Base-by-base conservation (phyloP, 2,888 invertebrate genomes). In the Salticus scenicus region DNA sequence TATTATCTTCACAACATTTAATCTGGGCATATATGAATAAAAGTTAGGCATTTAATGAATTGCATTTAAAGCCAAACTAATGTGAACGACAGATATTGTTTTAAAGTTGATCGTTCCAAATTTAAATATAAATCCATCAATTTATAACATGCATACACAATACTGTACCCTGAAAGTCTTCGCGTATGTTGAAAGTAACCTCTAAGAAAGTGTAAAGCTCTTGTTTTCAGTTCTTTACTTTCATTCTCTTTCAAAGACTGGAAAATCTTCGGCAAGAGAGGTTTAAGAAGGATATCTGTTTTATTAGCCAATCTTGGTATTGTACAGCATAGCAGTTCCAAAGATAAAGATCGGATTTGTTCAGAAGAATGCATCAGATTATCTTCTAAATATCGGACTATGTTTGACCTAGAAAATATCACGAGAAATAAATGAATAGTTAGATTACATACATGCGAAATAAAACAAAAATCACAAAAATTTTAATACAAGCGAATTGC, bases 181-280 rank as follows among this genome's bases (percentile, higher is more conserved):
- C 47, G 41, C 2, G 83, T 72, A 17, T 67, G 28, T 2, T 51
- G 63, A 0, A 51, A 24, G 30, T 41, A 77, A 1, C 37, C 47
- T 10, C 83, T 31, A 1, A 77, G 57, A 27, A 83, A 83, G 20
- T 83, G 83, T 10, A 83, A n/a, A 0, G 71, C 77, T 28, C 77
- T 83, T n/a, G 67, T 33, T 14, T 47, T 47, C 7, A 67, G 31
- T 5, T 76, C 72, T 7, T 41, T 76, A 0, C 42, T 5, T 7
- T 72, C 33, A 0, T 30, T 20, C 10, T 28, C 41, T 10, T 5
- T 1, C 17, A 72, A 28, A 20, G 31, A 51, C 10, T 33, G 20
- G 10, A 75, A 12, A n/a, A 51, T 41, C 30, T 41, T 72, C 27
- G 71, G 37, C 30, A 67, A 17, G 27, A 83, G 4, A 10, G 66